Percentiles rank a stretch among this genome's conserved stretches.
Conservation (phyloP, 1,140 invertebrate genomes). For the Coenobita brevimanus region DNA sequence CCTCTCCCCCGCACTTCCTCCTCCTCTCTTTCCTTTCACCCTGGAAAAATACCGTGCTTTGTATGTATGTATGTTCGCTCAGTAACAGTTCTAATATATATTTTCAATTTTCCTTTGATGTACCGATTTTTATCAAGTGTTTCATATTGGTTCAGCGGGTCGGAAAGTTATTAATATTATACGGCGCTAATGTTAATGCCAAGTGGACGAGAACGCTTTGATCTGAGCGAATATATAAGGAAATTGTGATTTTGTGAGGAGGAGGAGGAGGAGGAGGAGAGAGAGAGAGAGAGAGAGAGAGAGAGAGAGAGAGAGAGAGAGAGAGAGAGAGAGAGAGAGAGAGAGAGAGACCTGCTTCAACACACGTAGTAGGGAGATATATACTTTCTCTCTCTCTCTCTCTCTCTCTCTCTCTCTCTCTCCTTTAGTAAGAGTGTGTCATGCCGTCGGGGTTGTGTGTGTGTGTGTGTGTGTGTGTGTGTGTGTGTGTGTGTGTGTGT, state of each 20-base stretch:
- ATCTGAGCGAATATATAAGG: neutral
- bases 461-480: conserved; percentile 1
- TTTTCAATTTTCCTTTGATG: no score
- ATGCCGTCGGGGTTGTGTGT: neutral
- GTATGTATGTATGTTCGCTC: no score
- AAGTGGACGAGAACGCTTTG: no score
- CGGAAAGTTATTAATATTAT: no score
- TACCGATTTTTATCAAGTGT: no score
- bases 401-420: no score
- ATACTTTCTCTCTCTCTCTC: neutral
- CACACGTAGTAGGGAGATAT: neutral
- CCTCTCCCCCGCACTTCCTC: neutral
- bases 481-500: neutral
- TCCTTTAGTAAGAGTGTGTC: neutral
- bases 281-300: neutral
- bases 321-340: no score
- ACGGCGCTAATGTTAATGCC: no score
- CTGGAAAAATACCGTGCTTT: neutral
- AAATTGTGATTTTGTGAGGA: neutral
- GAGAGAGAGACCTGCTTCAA: neutral
- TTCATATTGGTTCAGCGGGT: no score
- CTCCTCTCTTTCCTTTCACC: no score
- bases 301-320: neutral
- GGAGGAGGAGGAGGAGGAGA: neutral
- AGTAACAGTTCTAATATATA: no score